These are phyloP conservation scores for Pseudococcus jackbeardsleyi DNA, from an alignment of 2,888 invertebrate species.

Conservation along the genomic window DNA sequence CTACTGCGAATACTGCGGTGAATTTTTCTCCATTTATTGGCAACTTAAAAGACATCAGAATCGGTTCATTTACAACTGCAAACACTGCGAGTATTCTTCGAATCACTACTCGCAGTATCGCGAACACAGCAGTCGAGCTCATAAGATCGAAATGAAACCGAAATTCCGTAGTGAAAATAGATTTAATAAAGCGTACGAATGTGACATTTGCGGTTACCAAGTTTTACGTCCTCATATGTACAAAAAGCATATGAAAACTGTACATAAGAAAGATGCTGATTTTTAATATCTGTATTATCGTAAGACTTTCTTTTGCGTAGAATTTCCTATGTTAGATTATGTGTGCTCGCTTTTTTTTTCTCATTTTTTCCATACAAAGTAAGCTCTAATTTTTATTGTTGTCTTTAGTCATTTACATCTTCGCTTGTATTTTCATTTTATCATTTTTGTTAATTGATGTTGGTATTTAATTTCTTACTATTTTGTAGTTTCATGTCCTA, in stretches of 20 bases:
- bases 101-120: slow-evolving; percentile 56
- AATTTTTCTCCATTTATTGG: slow-evolving; percentile 40
- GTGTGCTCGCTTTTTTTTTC: not conserved
- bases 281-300: not conserved
- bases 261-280: slow-evolving; percentile 30
- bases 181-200: slow-evolving; percentile 14
- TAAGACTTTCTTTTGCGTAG: not conserved
- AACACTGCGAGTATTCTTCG: slow-evolving; percentile 8
- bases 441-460: not conserved
- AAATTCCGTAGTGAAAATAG: slow-evolving; percentile 15
- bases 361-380: not conserved
- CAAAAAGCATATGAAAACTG: slow-evolving; percentile 50
- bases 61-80: not conserved
- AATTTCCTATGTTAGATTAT: not conserved
- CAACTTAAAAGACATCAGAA: slow-evolving; percentile 51
- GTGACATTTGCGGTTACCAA: slow-evolving; percentile 57
- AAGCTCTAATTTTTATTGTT: not conserved
- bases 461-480: not conserved
- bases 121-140: slow-evolving; percentile 11
- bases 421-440: not conserved
- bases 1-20: slow-evolving; percentile 44
- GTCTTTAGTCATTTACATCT: not conserved
- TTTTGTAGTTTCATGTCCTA: not conserved
- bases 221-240: slow-evolving; percentile 48
- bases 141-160: slow-evolving; percentile 31